Evolutionary conservation across 2,113 vertebrate genomes (phyloP), one percentile per base, ranked within the genome.

Genomic region (Oxyura jamaicensis): DNA sequence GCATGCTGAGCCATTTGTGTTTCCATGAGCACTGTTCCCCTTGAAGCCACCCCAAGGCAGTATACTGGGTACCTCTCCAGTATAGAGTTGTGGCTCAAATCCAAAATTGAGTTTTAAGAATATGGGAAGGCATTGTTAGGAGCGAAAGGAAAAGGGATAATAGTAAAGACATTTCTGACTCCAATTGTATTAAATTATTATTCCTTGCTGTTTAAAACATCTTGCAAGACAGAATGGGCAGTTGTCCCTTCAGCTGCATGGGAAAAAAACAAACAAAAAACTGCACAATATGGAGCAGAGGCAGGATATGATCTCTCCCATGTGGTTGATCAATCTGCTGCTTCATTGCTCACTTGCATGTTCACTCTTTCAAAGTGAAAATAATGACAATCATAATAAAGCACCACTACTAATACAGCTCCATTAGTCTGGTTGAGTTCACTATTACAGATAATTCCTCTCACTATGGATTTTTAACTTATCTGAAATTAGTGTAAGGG

Each of bases 1-100:
- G 15, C 0, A 0, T 33, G 9, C 15, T 5, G 21, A 46, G 23
- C 39, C 46, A 29, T 39, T 83, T 26, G 8, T 48, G 7, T 9
- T 31, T 72, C 28, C 3, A 21, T 17, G 19, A 71, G 11, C 33
- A 60, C 2, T 8, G 35, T 19, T 80, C 55, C 26, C 12, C 14
- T 81, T 46, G 58, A 67, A 63, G 65, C 33, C 14, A 48, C 5
- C 25, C 9, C 13, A 35, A 29, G 58, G 68, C 48, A 76, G 41
- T 29, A 52, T 5, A 33, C 10, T 28, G 44, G 41, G 31, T 20
- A 53, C 5, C 11, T 55, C 65, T 71, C 41, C 10, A n/a, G 52
- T 28, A 79, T 3, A 29, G 46, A 46, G 5, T 5, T 81, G 63
- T 42, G 36, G 19, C 19, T 23, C 18, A 33, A 17, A 58, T 36